These are phyloP conservation scores for Orchesella cincta DNA, from an alignment of 1,140 invertebrate species.

Conservation along the genomic window DNA sequence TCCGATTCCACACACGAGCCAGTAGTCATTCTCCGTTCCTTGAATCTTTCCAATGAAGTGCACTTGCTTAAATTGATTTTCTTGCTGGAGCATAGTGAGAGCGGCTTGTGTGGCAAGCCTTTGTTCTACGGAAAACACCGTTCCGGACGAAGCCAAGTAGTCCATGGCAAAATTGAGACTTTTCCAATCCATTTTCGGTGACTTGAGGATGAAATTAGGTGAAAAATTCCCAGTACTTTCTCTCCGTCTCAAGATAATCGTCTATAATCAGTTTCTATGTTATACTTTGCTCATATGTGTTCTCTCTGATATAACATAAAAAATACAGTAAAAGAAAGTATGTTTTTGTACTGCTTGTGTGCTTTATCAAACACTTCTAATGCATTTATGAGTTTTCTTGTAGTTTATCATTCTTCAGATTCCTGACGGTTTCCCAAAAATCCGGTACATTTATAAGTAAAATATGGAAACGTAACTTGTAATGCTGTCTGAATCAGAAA, in stretches of 20 bases:
- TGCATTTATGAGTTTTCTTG: too few species aligned
- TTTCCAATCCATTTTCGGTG: constrained; percentile 45
- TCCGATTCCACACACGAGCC: constrained; percentile 70
- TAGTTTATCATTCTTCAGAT: too few species aligned
- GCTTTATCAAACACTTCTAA: too few species aligned
- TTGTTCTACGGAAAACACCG: constrained; percentile 66
- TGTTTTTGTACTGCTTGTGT: too few species aligned
- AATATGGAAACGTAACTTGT: too few species aligned
- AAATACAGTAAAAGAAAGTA: background rate
- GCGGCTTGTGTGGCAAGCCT: constrained; percentile 69
- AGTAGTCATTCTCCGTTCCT: constrained; percentile 69
- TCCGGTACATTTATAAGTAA: too few species aligned
- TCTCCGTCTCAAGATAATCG: background rate
- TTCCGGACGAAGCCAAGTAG: constrained; percentile 61
- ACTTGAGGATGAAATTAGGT: too few species aligned
- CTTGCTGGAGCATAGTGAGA: constrained; percentile 68
- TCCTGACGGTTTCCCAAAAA: too few species aligned
- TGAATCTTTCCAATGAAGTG: constrained; percentile 75
- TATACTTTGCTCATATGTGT: background rate
- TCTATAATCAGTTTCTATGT: background rate
- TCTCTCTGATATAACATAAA: background rate
- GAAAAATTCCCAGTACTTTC: too few species aligned
- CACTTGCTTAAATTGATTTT: constrained; percentile 72
- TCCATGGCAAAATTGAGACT: constrained; percentile 52
- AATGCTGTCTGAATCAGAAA: too few species aligned